Conservation (phyloP, 1,140 invertebrate genomes). For the Teleogryllus occipitalis region DNA sequence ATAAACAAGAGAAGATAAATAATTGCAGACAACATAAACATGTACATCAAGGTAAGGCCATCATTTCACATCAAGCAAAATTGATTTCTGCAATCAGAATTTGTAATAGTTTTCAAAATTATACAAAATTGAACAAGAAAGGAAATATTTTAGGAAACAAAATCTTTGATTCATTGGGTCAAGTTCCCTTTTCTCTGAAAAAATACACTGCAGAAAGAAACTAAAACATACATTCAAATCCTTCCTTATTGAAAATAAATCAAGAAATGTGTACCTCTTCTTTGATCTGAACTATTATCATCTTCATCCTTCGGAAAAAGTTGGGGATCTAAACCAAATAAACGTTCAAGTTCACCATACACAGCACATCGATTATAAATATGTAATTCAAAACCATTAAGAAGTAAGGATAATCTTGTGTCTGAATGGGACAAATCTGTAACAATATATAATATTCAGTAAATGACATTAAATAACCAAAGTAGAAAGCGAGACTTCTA, state of each 20-base stretch:
- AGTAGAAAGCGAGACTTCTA: not conserved
- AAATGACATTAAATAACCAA: not conserved
- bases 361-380: constrained; percentile 88
- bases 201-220: no score
- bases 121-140: no score
- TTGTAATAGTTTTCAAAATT: no score
- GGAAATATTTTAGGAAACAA: no score
- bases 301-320: constrained; percentile 56
- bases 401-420: constrained; percentile 82
- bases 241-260: not conserved
- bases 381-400: constrained; percentile 95
- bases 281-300: constrained; percentile 44
- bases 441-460: constrained; percentile 28
- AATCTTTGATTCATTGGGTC: no score
- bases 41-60: no score
- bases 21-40: no score
- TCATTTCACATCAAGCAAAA: no score
- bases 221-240: no score
- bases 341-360: constrained; percentile 81
- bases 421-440: constrained; percentile 92
- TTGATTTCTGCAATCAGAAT: no score
- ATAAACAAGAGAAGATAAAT: not conserved
- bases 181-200: no score
- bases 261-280: constrained; percentile 11
- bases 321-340: constrained; percentile 74